Evolutionary conservation across 1,140 invertebrate genomes (phyloP).

Genomic region (Stegodyphus mimosarum): DNA sequence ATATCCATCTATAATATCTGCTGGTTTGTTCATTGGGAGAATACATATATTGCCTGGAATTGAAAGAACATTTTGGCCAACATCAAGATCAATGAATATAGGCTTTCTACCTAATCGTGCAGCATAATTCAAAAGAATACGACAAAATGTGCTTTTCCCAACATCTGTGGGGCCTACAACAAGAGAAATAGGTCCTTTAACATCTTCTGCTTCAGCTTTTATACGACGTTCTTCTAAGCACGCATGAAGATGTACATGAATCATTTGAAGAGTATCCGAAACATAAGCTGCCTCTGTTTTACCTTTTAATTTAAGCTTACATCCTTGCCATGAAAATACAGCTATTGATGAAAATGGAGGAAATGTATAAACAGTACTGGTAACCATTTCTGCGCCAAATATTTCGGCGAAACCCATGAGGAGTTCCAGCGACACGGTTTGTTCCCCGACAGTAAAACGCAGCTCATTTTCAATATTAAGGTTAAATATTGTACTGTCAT

Average conservation of each 20-base stretch:
- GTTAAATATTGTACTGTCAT: slow-evolving; percentile 72
- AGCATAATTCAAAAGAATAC: slow-evolving; percentile 92
- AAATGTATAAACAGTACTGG: slow-evolving; percentile 92
- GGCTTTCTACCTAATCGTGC: slow-evolving; percentile 82
- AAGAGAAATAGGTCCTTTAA: slow-evolving; percentile 62
- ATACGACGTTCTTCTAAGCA: slow-evolving; percentile 89
- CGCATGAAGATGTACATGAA: slow-evolving; percentile 94
- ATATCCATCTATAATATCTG: slow-evolving; percentile 92
- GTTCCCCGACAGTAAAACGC: slow-evolving; percentile 91
- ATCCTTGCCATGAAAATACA: slow-evolving; percentile 95
- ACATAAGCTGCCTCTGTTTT: slow-evolving; percentile 92
- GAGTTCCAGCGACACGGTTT: slow-evolving; percentile 73
- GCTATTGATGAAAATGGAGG: slow-evolving; percentile 77
- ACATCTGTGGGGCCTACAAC: slow-evolving; percentile 91
- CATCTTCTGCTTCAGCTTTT: slow-evolving; percentile 78
- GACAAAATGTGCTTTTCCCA: slow-evolving; percentile 92
- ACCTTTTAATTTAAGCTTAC: slow-evolving; percentile 81
- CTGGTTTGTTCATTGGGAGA: slow-evolving; percentile 87
- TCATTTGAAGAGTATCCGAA: slow-evolving; percentile 91
- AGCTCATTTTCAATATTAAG: slow-evolving; percentile 88
- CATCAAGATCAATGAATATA: slow-evolving; percentile 95
- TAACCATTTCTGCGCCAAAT: slow-evolving; percentile 95
- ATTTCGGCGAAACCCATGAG: slow-evolving; percentile 90
- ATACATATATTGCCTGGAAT: slow-evolving; percentile 92
- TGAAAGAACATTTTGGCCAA: slow-evolving; percentile 92